These are phyloP conservation scores for Crotalus viridis DNA, from an alignment of 2,113 vertebrate genomes.

Conservation along the genomic window DNA sequence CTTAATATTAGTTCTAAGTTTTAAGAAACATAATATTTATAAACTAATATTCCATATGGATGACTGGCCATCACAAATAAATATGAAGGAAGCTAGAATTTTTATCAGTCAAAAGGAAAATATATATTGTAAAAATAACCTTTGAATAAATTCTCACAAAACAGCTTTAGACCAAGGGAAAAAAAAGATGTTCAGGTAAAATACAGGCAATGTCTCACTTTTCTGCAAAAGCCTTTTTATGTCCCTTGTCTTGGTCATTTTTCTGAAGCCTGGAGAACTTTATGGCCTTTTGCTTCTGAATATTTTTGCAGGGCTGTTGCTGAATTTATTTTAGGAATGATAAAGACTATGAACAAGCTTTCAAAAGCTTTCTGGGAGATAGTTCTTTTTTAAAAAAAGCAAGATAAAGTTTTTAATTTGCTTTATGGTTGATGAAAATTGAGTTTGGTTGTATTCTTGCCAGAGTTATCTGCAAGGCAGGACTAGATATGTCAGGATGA, in stretches of 20 bases:
- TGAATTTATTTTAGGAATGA: slow-evolving; percentile 57
- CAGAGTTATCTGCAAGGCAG: background rate
- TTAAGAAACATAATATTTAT: background rate
- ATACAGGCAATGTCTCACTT: slow-evolving; percentile 59
- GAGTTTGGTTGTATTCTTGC: slow-evolving; percentile 11
- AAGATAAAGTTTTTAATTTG: slow-evolving; percentile 38
- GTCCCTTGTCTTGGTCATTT: slow-evolving; percentile 65
- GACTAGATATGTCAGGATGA: background rate
- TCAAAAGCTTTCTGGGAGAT: slow-evolving; percentile 33
- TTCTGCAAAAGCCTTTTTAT: slow-evolving; percentile 63
- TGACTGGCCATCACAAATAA: slow-evolving; percentile 16
- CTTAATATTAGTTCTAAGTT: background rate
- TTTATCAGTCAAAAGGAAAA: slow-evolving; percentile 35
- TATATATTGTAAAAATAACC: slow-evolving; percentile 18
- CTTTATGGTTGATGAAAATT: background rate
- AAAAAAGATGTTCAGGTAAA: slow-evolving; percentile 61
- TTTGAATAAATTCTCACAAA: slow-evolving; percentile 56
- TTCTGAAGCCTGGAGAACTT: slow-evolving; percentile 68
- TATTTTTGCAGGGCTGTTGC: slow-evolving; percentile 57
- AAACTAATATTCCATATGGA: background rate
- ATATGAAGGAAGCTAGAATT: background rate
- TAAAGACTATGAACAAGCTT: slow-evolving; percentile 46
- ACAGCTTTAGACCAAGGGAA: slow-evolving; percentile 47
- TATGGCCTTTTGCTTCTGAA: slow-evolving; percentile 60
- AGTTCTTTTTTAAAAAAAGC: slow-evolving; percentile 42